These are phyloP conservation scores for Enteromius radiatus DNA, from an alignment of 2,797 vertebrate species.

Conservation along the genomic window DNA sequence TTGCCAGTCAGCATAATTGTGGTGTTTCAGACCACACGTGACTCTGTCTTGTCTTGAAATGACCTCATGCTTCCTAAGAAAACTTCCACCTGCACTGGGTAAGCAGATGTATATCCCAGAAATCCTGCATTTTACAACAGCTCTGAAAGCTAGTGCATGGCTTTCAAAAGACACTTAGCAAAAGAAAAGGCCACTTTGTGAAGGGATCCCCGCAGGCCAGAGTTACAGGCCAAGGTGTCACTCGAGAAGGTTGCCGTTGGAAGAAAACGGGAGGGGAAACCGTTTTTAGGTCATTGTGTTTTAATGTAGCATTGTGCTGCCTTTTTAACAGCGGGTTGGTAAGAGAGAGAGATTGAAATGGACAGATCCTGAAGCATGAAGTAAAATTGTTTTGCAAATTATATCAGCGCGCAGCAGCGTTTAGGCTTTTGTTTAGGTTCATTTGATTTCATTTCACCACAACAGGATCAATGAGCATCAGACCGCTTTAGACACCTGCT, in stretches of 20 bases:
- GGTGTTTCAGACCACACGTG: conserved; percentile 9
- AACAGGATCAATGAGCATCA: conserved; percentile 31
- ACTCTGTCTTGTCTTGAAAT: conserved; percentile 18
- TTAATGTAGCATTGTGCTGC: conserved; percentile 34
- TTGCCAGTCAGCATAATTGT: conserved; percentile 61
- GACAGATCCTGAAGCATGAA: conserved; percentile 28
- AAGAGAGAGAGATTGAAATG: conserved; percentile 6
- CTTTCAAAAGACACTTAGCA: conserved; percentile 22
- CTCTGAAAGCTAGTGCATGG: conserved; percentile 11
- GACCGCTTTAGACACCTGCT: conserved; percentile 16
- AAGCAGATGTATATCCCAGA: conserved; percentile 9
- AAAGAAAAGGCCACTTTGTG: conserved; percentile 52
- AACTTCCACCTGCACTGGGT: conserved; percentile 38
- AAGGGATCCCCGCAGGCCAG: conserved; percentile 8
- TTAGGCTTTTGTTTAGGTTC: conserved; percentile 16
- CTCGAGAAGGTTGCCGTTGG: conserved; percentile 51
- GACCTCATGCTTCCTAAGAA: conserved; percentile 28
- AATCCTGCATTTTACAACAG: background rate
- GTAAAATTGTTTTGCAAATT: conserved; percentile 21
- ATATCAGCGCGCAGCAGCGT: background rate
- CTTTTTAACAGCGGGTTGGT: conserved; percentile 27
- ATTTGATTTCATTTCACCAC: conserved; percentile 31
- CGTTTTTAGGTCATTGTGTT: conserved; percentile 53
- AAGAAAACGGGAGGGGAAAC: conserved; percentile 18
- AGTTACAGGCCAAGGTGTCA: conserved; percentile 48